Conservation (phyloP, 2,797 vertebrate species). For the Ctenochaetus hawaiiensis region DNA sequence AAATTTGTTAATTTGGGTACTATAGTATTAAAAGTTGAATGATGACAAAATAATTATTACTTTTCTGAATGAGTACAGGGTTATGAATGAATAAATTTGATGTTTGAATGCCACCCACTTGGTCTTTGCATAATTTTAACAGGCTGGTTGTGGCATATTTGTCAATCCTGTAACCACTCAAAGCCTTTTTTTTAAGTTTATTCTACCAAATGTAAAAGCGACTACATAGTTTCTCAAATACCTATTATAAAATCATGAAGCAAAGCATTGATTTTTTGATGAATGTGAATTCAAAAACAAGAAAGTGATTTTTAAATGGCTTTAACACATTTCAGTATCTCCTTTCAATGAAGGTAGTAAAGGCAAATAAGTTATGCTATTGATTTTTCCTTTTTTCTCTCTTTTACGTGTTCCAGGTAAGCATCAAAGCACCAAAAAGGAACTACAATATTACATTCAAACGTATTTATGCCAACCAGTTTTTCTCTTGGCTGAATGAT, state of each 20-base stretch:
- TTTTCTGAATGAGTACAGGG: slow-evolving; percentile 25
- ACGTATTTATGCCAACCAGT: slow-evolving; percentile 68
- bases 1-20: slow-evolving; percentile 1
- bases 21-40: neutral
- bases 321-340: slow-evolving; percentile 59
- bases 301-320: slow-evolving; percentile 61
- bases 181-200: slow-evolving; percentile 30
- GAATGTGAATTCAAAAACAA: slow-evolving; percentile 55
- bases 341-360: slow-evolving; percentile 66
- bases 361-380: slow-evolving; percentile 74
- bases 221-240: slow-evolving; percentile 31
- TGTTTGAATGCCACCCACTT: slow-evolving; percentile 32
- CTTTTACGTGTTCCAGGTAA: slow-evolving; percentile 64
- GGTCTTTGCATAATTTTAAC: slow-evolving; percentile 65
- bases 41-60: slow-evolving; percentile 9
- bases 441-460: slow-evolving; percentile 84
- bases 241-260: slow-evolving; percentile 47
- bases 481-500: slow-evolving; percentile 67
- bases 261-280: slow-evolving; percentile 27
- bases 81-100: slow-evolving; percentile 16
- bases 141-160: slow-evolving; percentile 8
- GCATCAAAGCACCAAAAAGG: slow-evolving; percentile 76
- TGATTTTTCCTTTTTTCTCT: slow-evolving; percentile 44
- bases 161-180: slow-evolving; percentile 43
- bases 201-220: slow-evolving; percentile 38